Conservation (phyloP, 2,888 invertebrate genomes). For the Thereva nobilitata region DNA sequence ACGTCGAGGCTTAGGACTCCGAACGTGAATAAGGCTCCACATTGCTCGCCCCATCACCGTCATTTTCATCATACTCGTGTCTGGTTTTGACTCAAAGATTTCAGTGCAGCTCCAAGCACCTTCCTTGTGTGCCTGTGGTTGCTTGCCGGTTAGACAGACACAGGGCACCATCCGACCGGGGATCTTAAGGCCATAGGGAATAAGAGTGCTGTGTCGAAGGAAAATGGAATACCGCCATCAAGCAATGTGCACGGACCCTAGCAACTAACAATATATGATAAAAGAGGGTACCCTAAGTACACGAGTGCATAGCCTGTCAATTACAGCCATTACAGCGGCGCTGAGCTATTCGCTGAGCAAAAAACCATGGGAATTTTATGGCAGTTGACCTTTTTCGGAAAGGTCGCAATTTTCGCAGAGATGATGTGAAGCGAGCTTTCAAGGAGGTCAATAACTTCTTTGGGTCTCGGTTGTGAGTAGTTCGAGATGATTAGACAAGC, state of each 20-base stretch:
- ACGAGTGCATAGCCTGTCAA: constrained; percentile 17
- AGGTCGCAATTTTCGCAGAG: constrained; percentile 21
- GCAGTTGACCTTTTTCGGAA: constrained; percentile 24
- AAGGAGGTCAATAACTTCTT: no score
- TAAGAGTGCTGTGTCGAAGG: constrained; percentile 3
- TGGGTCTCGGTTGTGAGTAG: no score
- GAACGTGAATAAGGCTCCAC: constrained; percentile 35
- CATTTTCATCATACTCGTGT: constrained; percentile 40
- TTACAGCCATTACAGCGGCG: constrained; percentile 21
- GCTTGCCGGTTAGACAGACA: constrained; percentile 34
- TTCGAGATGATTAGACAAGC: no score
- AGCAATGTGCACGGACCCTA: constrained; percentile 28
- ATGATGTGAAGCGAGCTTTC: not conserved
- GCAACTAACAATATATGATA: constrained; percentile 8
- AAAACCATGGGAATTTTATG: constrained; percentile 17
- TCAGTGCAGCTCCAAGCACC: constrained; percentile 34
- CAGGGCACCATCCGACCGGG: not conserved
- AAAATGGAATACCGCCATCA: constrained; percentile 27
- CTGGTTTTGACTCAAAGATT: constrained; percentile 39
- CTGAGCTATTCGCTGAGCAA: constrained; percentile 7
- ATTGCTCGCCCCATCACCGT: constrained; percentile 41
- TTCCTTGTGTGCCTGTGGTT: constrained; percentile 26
- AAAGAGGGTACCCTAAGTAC: not conserved
- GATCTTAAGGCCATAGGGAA: constrained; percentile 8
- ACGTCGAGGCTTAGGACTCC: constrained; percentile 3